These are phyloP conservation scores for Callinectes sapidus DNA, from an alignment of 2,888 invertebrate species.

Conservation along the genomic window DNA sequence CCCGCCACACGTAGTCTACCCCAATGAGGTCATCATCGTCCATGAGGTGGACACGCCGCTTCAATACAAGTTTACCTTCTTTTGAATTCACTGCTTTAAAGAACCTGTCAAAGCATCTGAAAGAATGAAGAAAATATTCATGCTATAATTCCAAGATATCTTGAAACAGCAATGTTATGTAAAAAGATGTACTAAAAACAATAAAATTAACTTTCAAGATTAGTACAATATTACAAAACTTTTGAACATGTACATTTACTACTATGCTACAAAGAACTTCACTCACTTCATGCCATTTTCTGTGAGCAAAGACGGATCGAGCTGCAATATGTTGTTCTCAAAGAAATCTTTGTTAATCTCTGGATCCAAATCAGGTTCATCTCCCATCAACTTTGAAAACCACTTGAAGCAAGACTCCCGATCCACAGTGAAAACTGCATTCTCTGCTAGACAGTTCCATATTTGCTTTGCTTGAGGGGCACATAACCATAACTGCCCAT, in stretches of 20 bases:
- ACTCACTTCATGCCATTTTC: constrained; percentile 95
- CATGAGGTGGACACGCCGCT: constrained; percentile 89
- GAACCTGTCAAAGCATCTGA: constrained; percentile 85
- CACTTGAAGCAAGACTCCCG: constrained; percentile 98
- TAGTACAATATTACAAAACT: background rate
- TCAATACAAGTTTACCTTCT: constrained; percentile 92
- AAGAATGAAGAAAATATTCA: constrained; percentile 70
- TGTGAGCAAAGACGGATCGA: constrained; percentile 92
- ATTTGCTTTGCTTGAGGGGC: constrained; percentile 98
- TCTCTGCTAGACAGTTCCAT: constrained; percentile 96
- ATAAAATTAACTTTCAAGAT: background rate
- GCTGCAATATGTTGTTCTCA: constrained; percentile 92
- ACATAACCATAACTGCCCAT: constrained; percentile 97
- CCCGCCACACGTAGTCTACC: constrained; percentile 96
- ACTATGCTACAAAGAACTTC: background rate
- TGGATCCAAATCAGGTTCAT: constrained; percentile 97
- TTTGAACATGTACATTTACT: background rate
- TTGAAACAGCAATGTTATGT: background rate
- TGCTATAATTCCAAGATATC: background rate
- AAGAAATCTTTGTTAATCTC: constrained; percentile 97
- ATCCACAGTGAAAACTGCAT: constrained; percentile 92
- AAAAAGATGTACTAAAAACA: background rate
- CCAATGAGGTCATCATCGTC: constrained; percentile 97
- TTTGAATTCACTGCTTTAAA: constrained; percentile 96
- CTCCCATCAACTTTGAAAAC: constrained; percentile 98